Conservation (phyloP, 2,888 invertebrate genomes). For the Rhopalosiphum nymphaeae region DNA sequence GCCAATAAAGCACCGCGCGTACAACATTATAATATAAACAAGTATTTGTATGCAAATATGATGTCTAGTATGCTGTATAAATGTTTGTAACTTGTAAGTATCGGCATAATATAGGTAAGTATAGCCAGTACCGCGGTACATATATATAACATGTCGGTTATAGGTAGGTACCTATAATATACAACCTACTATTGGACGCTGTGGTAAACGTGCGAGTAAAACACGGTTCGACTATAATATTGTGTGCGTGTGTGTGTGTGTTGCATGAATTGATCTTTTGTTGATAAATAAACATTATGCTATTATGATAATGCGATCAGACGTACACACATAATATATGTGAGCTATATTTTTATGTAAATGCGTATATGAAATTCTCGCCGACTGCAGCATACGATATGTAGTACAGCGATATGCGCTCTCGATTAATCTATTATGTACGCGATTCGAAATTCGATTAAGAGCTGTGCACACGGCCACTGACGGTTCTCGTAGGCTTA, state of each 20-base stretch:
- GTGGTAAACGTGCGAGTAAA: too few relatives aligned
- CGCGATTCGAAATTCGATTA: background rate
- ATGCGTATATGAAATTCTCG: background rate
- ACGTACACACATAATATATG: background rate
- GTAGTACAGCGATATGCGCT: background rate
- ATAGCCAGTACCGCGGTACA: background rate
- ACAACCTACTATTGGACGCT: background rate
- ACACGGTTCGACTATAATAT: background rate
- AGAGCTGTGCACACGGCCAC: too few relatives aligned
- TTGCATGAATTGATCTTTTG: background rate
- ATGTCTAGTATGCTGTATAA: background rate
- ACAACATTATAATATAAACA: conserved; percentile 12
- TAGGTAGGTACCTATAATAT: background rate
- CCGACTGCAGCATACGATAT: background rate
- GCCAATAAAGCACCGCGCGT: conserved; percentile 26
- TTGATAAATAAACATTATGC: background rate
- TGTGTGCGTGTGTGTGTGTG: background rate
- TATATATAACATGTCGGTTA: background rate
- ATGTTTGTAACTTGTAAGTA: background rate
- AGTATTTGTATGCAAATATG: conserved; percentile 37
- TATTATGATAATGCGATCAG: conserved; percentile 23
- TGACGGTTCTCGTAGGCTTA: background rate
- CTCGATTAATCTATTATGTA: background rate
- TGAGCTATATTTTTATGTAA: conserved; percentile 4
- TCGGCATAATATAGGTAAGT: background rate